Evolutionary conservation across 2,888 invertebrate species (phyloP), one percentile per base, ranked within the genome.

Genomic region (Julus scanicus): DNA sequence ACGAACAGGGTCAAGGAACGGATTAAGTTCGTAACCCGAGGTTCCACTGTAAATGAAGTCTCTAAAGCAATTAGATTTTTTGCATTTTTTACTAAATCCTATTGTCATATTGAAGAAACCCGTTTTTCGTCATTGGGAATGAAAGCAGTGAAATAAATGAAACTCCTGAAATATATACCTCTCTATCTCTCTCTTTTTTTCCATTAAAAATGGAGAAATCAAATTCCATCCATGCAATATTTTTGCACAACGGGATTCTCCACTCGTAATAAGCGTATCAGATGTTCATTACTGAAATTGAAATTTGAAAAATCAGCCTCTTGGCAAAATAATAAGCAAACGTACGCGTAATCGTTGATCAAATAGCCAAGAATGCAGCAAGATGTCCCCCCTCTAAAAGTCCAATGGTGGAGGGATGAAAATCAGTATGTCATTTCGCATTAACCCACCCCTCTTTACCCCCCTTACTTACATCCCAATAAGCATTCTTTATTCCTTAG

Each of bases 231-330:
- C n/a, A 3, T 6, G 20, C 49, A 85, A 48, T 85, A 48, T 48
- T 85, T 85, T 85, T 85, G 48, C 85, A 85, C 85, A 85, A 85
- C 44, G 85, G 49, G 80, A 44, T 85, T 49, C 29, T 85, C 48
- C 40, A 85, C 44, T 85, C 44, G 49, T 85, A 86, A 57, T 86
- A 86, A 86, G 53, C 53, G 86, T 86, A 86, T 86, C 86, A 53
- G 57, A 86, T 86, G 86, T 86, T 86, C 86, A 86, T 86, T 86
- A 86, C 57, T 9, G 39, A 86, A 53, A 86, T 86, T 85, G 85
- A 85, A 48, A 85, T 85, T 85, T 85, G 85, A 85, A 85, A 85
- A 85, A 85, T 85, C 48, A 85, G 85, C 85, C 85, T 85, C 85
- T 85, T 44, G 85, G 85, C 85, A 85, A 85, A 85, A 85, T 85